Base-by-base conservation (phyloP, 2,797 vertebrate genomes). In the Numenius phaeopus region DNA sequence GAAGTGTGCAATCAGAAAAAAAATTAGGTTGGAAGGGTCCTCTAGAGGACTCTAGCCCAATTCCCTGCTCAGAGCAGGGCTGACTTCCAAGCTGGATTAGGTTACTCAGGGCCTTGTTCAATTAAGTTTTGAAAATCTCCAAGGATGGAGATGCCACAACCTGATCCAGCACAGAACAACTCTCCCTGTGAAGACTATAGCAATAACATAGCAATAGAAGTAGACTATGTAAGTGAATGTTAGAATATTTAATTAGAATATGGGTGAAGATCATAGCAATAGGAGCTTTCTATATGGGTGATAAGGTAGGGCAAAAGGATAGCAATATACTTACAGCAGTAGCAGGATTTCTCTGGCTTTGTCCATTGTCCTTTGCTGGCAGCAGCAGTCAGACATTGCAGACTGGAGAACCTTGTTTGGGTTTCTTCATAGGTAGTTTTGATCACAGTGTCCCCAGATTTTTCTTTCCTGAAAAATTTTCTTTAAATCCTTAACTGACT, bases 111-210 rank as follows among this genome's bases (percentile, higher is more conserved):
- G 79, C 96, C 82, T 97, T 91, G 82, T 97, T 97, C 97, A 96
- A 96, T 97, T 97, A 96, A 95, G 84, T 96, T 97, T 91, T 79
- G 52, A 96, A 94, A 96, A 91, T 95, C 95, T 95, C 94, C 17
- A 50, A 89, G 97, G 97, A 95, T 85, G 61, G 64, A 97, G 89
- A 49, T 91, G 83, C 82, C 79, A 94, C 79, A 92, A 77, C 92
- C 78, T 65, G 37, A 87, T 73, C 78, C 91, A 83, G 57, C 7
- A 1, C 69, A 87, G 87, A 94, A 87, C 81, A 84, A 40, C 37
- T 91, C 71, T 94, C 39, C 67, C 52, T 65, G 32, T 92, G 72
- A 96, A 91, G 61, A 71, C 87, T 85, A 49, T 2, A 89, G 87
- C 69, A 77, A 7, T 77, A 80, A 82, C 39, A 57, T 18, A 91